Percentiles rank a stretch among this genome's conserved stretches.
These are phyloP conservation scores for Prosopocoilus inquinatus DNA, from an alignment of 2,888 invertebrate species.

Conservation along the genomic window DNA sequence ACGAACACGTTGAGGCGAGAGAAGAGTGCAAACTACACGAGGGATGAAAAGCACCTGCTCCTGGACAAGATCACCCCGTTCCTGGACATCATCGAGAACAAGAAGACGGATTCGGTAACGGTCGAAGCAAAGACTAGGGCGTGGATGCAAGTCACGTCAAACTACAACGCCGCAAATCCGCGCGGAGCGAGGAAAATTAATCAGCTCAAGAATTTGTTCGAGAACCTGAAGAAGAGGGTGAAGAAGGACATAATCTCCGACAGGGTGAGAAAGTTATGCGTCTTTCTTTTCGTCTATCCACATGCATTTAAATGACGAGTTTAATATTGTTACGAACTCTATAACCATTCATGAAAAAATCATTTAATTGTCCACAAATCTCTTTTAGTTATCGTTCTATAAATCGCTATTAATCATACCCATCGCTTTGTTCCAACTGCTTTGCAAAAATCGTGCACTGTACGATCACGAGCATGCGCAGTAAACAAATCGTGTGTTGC, in stretches of 20 bases:
- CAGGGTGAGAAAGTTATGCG: constrained; percentile 1
- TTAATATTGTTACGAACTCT: too few relatives aligned
- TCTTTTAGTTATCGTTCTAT: too few relatives aligned
- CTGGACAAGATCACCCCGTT: constrained; percentile 12
- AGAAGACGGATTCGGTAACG: constrained; percentile 13
- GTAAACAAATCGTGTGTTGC: too few relatives aligned
- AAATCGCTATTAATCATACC: too few relatives aligned
- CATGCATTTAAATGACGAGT: too few relatives aligned
- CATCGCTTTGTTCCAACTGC: too few relatives aligned
- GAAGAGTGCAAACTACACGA: constrained; percentile 13
- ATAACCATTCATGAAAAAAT: too few relatives aligned
- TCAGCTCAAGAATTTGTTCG: constrained; percentile 16
- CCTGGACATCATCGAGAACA: constrained; percentile 15
- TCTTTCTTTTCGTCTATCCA: too few relatives aligned
- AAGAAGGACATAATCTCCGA: constrained; percentile 6
- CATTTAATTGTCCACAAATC: too few relatives aligned
- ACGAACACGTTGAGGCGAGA: constrained; percentile 1
- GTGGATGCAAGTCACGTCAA: constrained; percentile 9
- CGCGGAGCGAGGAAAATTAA: constrained; percentile 8
- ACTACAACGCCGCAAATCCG: constrained; percentile 8
- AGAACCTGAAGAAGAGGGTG: constrained; percentile 14
- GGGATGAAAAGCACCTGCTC: constrained; percentile 13
- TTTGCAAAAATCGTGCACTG: too few relatives aligned
- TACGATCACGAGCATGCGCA: too few relatives aligned
- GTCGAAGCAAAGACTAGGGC: constrained; percentile 8